Percentiles rank a stretch among this genome's conserved stretches.
Evolutionary conservation across 2,113 vertebrate species (phyloP).

Genomic region (Tachycineta bicolor): DNA sequence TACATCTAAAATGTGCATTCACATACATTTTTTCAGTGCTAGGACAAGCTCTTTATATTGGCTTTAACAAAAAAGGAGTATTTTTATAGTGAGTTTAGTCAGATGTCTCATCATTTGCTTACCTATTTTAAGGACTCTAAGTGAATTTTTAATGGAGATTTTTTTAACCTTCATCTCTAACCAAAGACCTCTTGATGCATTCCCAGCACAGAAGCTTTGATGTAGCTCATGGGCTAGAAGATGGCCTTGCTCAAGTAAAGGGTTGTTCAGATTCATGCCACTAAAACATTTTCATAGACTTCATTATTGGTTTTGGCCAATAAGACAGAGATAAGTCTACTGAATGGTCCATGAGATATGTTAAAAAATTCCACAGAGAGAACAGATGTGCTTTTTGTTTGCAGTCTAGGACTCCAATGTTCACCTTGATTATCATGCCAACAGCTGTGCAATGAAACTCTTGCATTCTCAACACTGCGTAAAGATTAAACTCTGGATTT

Average conservation of each 20-base stretch:
- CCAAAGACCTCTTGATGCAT: background rate
- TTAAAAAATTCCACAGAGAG: background rate
- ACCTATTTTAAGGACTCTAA: background rate
- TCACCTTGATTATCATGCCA: background rate
- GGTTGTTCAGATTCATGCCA: background rate
- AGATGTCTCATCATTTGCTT: background rate
- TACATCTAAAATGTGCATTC: background rate
- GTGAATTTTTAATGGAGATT: background rate
- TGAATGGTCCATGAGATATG: background rate
- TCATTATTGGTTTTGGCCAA: background rate
- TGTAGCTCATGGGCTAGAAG: accelerated
- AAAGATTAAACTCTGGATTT: background rate
- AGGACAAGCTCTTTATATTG: background rate
- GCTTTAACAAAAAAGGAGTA: background rate
- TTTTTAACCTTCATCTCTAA: background rate
- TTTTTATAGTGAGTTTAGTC: background rate
- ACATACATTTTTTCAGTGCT: background rate
- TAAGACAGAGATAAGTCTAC: background rate
- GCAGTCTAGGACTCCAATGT: background rate
- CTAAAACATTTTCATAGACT: background rate
- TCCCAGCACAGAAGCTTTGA: background rate
- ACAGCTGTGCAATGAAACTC: background rate
- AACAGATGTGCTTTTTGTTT: background rate
- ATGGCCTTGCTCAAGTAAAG: background rate
- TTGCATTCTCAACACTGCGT: background rate